Evolutionary conservation across 2,888 invertebrate species (phyloP).

Genomic region (Mycalesis mineus): DNA sequence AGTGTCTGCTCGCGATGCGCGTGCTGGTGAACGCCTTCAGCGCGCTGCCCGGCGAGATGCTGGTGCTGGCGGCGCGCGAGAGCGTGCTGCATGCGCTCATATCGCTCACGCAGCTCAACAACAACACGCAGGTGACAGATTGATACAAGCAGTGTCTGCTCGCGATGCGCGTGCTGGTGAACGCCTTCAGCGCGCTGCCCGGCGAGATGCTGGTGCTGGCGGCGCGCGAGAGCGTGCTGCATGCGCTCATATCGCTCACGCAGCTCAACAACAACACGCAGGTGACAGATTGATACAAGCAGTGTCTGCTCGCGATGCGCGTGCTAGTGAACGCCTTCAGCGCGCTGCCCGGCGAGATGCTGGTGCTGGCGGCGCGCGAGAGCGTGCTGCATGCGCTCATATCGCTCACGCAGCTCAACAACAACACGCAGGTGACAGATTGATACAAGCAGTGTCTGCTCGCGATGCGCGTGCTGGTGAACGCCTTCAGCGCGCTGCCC

Average conservation of each 20-base stretch:
- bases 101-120: slow-evolving; percentile 74
- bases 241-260: slow-evolving; percentile 69
- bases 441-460: too few species aligned
- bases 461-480: slow-evolving; percentile 86
- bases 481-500: slow-evolving; percentile 85
- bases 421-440: slow-evolving; percentile 79
- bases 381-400: slow-evolving; percentile 75
- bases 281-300: slow-evolving; percentile 49
- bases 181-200: slow-evolving; percentile 85
- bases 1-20: slow-evolving; percentile 74
- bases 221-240: slow-evolving; percentile 77
- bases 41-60: slow-evolving; percentile 81
- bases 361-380: slow-evolving; percentile 78
- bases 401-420: slow-evolving; percentile 74
- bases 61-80: slow-evolving; percentile 78
- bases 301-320: slow-evolving; percentile 74
- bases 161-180: slow-evolving; percentile 86
- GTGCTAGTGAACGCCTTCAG: slow-evolving; percentile 89
- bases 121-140: slow-evolving; percentile 79
- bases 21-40: slow-evolving; percentile 89
- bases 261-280: slow-evolving; percentile 81
- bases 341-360: slow-evolving; percentile 81
- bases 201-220: slow-evolving; percentile 81
- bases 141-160: too few species aligned
- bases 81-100: slow-evolving; percentile 75